Conservation (phyloP, 92 coral and sea anemone species). For the Phenganax subtilis region DNA sequence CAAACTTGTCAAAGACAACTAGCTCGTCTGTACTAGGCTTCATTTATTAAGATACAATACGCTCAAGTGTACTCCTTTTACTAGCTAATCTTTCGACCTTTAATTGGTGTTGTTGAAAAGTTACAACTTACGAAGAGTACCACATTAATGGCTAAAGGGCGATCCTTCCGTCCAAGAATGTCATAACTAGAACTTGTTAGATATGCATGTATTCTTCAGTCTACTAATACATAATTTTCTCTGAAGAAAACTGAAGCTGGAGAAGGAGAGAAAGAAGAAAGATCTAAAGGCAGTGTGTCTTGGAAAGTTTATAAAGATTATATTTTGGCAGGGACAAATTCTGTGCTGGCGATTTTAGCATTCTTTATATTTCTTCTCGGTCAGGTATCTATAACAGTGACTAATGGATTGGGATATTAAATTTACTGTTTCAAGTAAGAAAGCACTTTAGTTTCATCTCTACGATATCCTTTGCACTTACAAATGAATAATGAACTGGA, state of each 20-base stretch:
- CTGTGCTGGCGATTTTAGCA: conserved; percentile 23
- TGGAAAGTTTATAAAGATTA: conserved; percentile 65
- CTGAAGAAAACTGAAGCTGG: conserved; percentile 10
- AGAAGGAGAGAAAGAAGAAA: conserved; percentile 28
- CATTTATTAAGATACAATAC: too few species aligned
- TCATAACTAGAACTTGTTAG: not conserved
- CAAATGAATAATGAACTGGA: not conserved
- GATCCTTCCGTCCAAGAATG: not conserved
- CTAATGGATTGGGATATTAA: not conserved
- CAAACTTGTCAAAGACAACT: too few species aligned
- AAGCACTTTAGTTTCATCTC: too few species aligned
- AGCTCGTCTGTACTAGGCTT: too few species aligned
- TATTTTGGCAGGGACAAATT: conserved; percentile 64
- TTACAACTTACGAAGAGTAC: too few species aligned
- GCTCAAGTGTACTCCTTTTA: too few species aligned
- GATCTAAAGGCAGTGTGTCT: conserved; percentile 66
- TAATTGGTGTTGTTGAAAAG: too few species aligned
- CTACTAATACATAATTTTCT: not conserved
- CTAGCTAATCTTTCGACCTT: too few species aligned
- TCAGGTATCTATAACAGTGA: conserved; percentile 23
- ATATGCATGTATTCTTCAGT: too few species aligned
- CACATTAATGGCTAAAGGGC: too few species aligned
- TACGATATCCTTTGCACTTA: too few species aligned
- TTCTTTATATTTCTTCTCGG: conserved; percentile 26
- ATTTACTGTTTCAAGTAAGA: too few species aligned